Percentiles rank a stretch among this genome's conserved stretches.
Conservation (phyloP, 1,140 invertebrate genomes). For the Drosophila sturtevanti region DNA sequence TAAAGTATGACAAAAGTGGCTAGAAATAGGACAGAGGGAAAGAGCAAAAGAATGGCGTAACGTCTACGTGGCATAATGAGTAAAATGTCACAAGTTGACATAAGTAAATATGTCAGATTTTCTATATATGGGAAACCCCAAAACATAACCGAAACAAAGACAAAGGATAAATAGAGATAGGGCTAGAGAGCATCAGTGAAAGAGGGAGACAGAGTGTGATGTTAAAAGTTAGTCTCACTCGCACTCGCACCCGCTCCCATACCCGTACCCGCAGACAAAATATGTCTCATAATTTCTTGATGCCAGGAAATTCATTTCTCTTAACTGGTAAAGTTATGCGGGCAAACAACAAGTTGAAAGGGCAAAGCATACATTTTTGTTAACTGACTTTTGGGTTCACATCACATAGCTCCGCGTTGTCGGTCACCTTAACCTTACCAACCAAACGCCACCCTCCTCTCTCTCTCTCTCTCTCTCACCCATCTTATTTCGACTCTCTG, state of each 20-base stretch:
- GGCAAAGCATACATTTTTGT: conserved; percentile 29
- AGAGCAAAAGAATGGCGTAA: not conserved
- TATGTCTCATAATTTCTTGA: conserved; percentile 71
- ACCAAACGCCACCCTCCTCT: too few species aligned
- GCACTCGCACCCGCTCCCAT: not conserved
- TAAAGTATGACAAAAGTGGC: conserved; percentile 5
- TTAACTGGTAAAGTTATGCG: conserved; percentile 51
- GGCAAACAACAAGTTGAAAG: conserved; percentile 61
- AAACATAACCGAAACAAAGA: not conserved
- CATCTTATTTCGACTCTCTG: not conserved
- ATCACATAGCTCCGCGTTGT: not conserved
- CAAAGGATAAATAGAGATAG: not conserved
- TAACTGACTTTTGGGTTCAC: conserved; percentile 40
- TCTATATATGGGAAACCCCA: conserved; percentile 46
- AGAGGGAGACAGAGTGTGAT: too few species aligned
- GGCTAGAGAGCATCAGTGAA: conserved; percentile 19
- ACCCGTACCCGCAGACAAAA: conserved; percentile 37
- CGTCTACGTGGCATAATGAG: conserved; percentile 61
- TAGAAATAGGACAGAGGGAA: not conserved
- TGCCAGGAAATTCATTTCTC: conserved; percentile 15
- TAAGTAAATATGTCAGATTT: conserved; percentile 82
- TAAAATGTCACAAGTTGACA: conserved; percentile 81
- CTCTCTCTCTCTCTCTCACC: not conserved
- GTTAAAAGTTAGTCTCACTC: conserved; percentile 3
- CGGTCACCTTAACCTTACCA: not conserved